Conservation (phyloP, 2,113 vertebrate species). For the Poecile atricapillus region DNA sequence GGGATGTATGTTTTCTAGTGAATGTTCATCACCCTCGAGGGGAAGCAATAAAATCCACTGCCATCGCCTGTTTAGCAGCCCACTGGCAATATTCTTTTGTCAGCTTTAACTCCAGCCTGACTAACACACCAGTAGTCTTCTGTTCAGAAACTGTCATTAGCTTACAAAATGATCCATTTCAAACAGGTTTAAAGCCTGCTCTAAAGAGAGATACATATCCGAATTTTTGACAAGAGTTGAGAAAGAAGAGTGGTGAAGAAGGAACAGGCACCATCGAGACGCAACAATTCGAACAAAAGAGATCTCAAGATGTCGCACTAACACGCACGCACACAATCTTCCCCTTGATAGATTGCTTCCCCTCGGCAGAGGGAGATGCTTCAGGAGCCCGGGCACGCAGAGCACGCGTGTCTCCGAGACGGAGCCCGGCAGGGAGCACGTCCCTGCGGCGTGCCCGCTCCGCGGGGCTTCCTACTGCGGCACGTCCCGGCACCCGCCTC, state of each 20-base stretch:
- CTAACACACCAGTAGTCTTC: background rate
- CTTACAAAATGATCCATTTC: background rate
- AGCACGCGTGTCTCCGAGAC: background rate
- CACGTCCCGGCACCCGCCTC: background rate
- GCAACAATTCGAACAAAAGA: slow-evolving; percentile 28
- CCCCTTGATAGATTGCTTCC: background rate
- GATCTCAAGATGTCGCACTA: slow-evolving; percentile 28
- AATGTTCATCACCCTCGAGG: background rate
- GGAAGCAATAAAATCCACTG: background rate
- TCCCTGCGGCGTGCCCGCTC: background rate
- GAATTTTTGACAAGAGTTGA: background rate
- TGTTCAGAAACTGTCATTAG: background rate
- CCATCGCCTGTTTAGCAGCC: background rate
- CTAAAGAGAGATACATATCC: background rate
- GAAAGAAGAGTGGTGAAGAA: background rate
- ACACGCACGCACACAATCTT: background rate
- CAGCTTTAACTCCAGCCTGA: background rate
- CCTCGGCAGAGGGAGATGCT: background rate
- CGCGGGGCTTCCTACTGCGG: background rate
- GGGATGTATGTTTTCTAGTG: background rate
- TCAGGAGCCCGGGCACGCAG: background rate
- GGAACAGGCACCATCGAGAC: background rate
- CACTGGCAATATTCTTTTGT: background rate
- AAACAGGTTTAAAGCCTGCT: background rate
- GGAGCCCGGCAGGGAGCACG: background rate